Base-by-base conservation (phyloP, 2,113 vertebrate genomes). In the Pseudopodoces humilis region DNA sequence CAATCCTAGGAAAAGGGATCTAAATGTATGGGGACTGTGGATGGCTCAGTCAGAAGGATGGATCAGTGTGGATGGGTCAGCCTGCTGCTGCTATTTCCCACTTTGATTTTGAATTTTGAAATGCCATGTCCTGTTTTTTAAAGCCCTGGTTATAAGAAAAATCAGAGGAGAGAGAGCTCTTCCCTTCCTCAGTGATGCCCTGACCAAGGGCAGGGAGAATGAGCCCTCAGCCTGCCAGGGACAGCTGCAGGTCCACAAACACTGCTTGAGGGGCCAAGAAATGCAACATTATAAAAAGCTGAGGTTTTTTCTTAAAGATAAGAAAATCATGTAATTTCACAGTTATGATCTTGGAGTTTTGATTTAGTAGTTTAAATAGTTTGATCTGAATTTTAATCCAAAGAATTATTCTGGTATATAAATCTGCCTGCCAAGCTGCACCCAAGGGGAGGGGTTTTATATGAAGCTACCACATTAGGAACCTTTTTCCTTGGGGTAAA, bases 351-450 rank as follows among this genome's bases (percentile, higher is more conserved):
- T 24, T 28, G 7, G 13, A 25, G 22, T 49, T 55, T 82, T 65
- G 23, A 52, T 87, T 62, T 18, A 11, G 16, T 15, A 24, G 14
- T n/a, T 90, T 65, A 75, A 85, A 84, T 6, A 65, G 21, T 10
- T 88, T 28, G 15, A 69, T 69, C 39, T 67, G 22, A 84, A 35
- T 67, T 91, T 74, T 71, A 27, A 68, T 83, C 43, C 19, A 85
- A 19, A 41, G 60, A 50, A 62, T 88, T 94, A 62, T 91, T 67
- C 72, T 47, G 28, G 43, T 87, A 35, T 88, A 74, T 82, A 94
- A 95, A 95, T 41, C 80, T 94, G 64, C 75, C 89, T 94, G 91
- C 91, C 90, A 96, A 93, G 59, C 64, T 94, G 71, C 82, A 86
- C 41, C 67, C 91, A 39, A 69, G 41, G 64, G 25, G 43, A 88